Percentiles rank a stretch among this genome's conserved stretches.
Evolutionary conservation across 2,888 invertebrate genomes (phyloP).

Genomic region (Cataglyphis cursor): DNA sequence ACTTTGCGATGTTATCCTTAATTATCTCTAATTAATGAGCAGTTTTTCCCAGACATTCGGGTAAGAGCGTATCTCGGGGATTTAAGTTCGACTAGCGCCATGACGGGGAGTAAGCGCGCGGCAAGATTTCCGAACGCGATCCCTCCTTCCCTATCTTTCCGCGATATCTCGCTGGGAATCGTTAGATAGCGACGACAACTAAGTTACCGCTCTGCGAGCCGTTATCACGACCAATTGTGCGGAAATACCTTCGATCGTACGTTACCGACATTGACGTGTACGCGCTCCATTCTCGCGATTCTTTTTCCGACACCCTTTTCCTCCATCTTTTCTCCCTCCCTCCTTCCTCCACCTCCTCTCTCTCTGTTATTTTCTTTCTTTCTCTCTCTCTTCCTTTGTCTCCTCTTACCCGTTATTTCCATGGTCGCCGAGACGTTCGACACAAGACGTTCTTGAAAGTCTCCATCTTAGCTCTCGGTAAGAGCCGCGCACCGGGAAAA

Average conservation of each 20-base stretch:
- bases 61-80: background rate
- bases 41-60: background rate
- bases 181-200: slow-evolving; percentile 54
- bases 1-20: background rate
- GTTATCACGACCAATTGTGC: slow-evolving; percentile 55
- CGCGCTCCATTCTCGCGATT: slow-evolving; percentile 20
- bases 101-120: background rate
- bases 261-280: slow-evolving; percentile 48
- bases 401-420: slow-evolving; percentile 38
- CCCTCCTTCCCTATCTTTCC: slow-evolving; percentile 25
- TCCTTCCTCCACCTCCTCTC: background rate
- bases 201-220: slow-evolving; percentile 43
- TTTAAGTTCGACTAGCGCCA: background rate
- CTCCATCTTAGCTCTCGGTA: slow-evolving; percentile 58
- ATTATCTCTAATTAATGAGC: slow-evolving; percentile 6
- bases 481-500: slow-evolving; percentile 63
- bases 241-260: slow-evolving; percentile 48
- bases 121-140: slow-evolving; percentile 44
- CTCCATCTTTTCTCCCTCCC: background rate
- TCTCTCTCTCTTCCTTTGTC: background rate
- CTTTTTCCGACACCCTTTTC: slow-evolving; percentile 3
- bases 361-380: slow-evolving; percentile 15
- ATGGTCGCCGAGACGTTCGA: slow-evolving; percentile 65
- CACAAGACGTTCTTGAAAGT: slow-evolving; percentile 69
- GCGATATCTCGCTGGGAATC: slow-evolving; percentile 46